Percentiles rank a stretch among this genome's conserved stretches.
Evolutionary conservation across 2,113 vertebrate species (phyloP).

Genomic region (Gadus chalcogrammus): DNA sequence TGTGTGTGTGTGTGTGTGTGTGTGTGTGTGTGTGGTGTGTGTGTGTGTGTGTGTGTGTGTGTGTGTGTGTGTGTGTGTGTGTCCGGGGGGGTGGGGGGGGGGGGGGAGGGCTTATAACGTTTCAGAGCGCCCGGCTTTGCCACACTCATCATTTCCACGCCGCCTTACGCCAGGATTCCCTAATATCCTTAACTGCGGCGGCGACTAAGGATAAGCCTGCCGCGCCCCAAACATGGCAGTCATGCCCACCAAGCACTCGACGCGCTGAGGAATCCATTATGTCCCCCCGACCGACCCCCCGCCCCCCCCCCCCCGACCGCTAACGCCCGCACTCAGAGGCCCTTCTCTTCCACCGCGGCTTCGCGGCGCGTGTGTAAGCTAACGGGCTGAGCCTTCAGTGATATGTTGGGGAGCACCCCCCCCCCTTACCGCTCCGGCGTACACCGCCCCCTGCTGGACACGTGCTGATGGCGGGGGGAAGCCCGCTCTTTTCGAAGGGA

Average conservation of each 20-base stretch:
- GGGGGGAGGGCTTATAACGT: conserved; percentile 66
- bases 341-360: conserved; percentile 50
- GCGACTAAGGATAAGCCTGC: conserved; percentile 69
- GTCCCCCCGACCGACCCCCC: no score
- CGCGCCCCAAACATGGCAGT: conserved; percentile 67
- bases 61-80: no score
- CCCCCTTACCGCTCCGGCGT: no score
- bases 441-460: no score
- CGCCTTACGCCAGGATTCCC: conserved; percentile 73
- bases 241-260: conserved; percentile 73
- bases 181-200: conserved; percentile 76
- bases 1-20: no score
- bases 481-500: no score
- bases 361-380: conserved; percentile 36
- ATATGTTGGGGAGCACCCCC: conserved; percentile 28
- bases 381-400: conserved; percentile 59
- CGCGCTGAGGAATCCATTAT: conserved; percentile 75
- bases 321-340: conserved; percentile 65
- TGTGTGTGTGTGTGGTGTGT: no score
- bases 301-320: conserved; percentile 20
- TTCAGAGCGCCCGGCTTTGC: conserved; percentile 60
- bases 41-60: no score
- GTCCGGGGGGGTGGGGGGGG: conserved; percentile 54
- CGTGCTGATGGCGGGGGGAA: no score
- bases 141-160: conserved; percentile 75